These are phyloP conservation scores for Diplodus puntazzo DNA, from an alignment of 2,797 vertebrate species.

Conservation along the genomic window DNA sequence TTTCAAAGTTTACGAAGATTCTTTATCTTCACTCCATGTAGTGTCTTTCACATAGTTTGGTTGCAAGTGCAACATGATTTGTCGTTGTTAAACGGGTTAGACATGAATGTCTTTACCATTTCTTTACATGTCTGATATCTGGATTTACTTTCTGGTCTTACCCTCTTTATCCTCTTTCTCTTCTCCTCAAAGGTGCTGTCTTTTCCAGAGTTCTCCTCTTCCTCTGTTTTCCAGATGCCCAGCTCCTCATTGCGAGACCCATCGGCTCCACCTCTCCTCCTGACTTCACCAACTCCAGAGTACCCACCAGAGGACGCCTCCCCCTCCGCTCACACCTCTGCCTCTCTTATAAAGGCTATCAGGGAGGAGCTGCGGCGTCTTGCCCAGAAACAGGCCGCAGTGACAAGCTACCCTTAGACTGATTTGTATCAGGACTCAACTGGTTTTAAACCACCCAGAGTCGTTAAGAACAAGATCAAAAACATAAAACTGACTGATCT, in stretches of 20 bases:
- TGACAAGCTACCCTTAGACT: conserved; percentile 89
- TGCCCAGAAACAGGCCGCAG: conserved; percentile 94
- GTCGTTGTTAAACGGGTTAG: too few relatives aligned
- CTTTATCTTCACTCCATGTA: neutral
- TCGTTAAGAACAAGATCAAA: conserved; percentile 24
- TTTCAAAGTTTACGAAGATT: neutral
- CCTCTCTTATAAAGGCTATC: conserved; percentile 98
- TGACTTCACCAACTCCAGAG: conserved; percentile 88
- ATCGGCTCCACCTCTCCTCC: conserved; percentile 88
- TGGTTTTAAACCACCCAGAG: conserved; percentile 32
- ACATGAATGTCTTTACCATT: neutral
- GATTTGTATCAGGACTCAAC: conserved; percentile 53
- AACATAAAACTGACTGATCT: conserved; percentile 26
- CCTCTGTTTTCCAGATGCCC: conserved; percentile 94
- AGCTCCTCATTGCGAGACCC: conserved; percentile 91
- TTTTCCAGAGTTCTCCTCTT: conserved; percentile 93
- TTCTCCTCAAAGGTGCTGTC: conserved; percentile 84
- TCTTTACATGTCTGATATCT: neutral
- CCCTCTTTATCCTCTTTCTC: neutral
- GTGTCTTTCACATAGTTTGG: neutral
- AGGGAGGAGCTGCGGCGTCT: conserved; percentile 96
- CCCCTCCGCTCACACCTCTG: conserved; percentile 93
- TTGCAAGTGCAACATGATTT: too few relatives aligned
- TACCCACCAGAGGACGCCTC: conserved; percentile 94
- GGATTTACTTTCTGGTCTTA: neutral